These are phyloP conservation scores for Bostrychus sinensis DNA, from an alignment of 2,113 vertebrate species.

Conservation along the genomic window DNA sequence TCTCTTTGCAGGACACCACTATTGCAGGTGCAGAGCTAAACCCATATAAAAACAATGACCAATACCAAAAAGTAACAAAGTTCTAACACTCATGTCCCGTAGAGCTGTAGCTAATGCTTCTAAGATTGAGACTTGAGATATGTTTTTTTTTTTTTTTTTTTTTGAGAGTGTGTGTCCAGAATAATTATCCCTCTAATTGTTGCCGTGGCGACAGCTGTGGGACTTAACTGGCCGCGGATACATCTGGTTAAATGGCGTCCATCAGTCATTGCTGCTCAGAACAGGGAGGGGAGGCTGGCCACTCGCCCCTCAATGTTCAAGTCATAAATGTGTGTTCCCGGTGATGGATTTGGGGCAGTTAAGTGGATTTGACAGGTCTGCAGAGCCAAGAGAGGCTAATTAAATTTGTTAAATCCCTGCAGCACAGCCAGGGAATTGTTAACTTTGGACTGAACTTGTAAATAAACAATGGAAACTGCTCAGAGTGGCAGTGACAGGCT, in stretches of 20 bases:
- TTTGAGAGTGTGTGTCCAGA: constrained; percentile 1
- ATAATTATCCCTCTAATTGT: constrained; percentile 2
- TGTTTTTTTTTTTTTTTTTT: no score
- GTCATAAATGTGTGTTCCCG: constrained; percentile 2
- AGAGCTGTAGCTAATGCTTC: no score
- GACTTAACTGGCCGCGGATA: neutral
- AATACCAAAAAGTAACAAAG: no score
- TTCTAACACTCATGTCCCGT: no score
- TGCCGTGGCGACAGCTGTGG: constrained; percentile 5
- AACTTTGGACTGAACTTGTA: constrained; percentile 9
- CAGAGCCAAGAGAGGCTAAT: constrained; percentile 9
- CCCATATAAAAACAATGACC: no score
- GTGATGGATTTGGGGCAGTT: constrained; percentile 7
- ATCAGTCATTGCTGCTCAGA: neutral
- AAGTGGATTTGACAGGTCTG: constrained; percentile 15
- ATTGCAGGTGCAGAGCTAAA: no score
- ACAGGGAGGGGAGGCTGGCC: neutral
- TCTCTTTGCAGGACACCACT: no score
- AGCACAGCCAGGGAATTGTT: constrained; percentile 3
- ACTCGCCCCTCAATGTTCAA: neutral
- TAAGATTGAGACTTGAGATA: no score
- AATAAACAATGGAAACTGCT: constrained; percentile 3
- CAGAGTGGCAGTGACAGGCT: neutral
- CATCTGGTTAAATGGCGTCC: constrained; percentile 7
- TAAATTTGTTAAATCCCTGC: constrained; percentile 6